phyloP scores from a whole-genome alignment of 1,140 invertebrate species.

The Heliothis subflexa region DNA sequence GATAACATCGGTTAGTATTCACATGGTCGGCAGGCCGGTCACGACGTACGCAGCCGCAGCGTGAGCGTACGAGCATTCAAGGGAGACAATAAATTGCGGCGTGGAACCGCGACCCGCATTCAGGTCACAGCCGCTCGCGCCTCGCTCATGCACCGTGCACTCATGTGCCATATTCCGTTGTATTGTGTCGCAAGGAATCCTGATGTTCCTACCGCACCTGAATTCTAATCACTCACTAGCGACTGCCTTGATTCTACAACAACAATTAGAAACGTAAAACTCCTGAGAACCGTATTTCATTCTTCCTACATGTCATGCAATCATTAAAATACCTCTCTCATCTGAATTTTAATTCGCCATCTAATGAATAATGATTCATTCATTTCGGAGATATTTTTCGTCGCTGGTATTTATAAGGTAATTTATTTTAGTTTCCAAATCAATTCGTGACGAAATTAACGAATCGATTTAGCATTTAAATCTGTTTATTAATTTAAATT shows the following conservation, averaged over 20 bases:
- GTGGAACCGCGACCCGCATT: slow-evolving; percentile 69
- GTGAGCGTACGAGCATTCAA: slow-evolving; percentile 53
- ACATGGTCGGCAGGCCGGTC: slow-evolving; percentile 50
- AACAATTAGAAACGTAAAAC: not conserved
- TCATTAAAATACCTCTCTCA: slow-evolving; percentile 2
- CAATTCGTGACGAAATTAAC: slow-evolving; percentile 33
- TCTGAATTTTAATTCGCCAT: slow-evolving; percentile 16
- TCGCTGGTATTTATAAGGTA: slow-evolving; percentile 16
- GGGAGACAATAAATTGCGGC: slow-evolving; percentile 74
- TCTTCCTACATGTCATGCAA: slow-evolving; percentile 17
- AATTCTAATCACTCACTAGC: not conserved
- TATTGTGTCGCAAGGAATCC: slow-evolving; percentile 16
- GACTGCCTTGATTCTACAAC: not conserved
- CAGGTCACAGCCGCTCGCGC: slow-evolving; percentile 63
- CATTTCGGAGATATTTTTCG: slow-evolving; percentile 12
- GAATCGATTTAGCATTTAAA: slow-evolving; percentile 29
- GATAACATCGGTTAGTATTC: slow-evolving; percentile 52
- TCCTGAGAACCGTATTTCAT: not conserved
- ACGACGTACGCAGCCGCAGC: slow-evolving; percentile 55
- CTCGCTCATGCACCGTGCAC: slow-evolving; percentile 42
- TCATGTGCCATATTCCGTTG: slow-evolving; percentile 37
- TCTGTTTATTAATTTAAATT: slow-evolving; percentile 38
- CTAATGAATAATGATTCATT: not conserved
- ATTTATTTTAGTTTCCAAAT: slow-evolving; percentile 39
- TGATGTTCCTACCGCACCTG: slow-evolving; percentile 18